Base-by-base conservation (phyloP, 2,797 vertebrate genomes). In the Leptatherina wallacei region DNA sequence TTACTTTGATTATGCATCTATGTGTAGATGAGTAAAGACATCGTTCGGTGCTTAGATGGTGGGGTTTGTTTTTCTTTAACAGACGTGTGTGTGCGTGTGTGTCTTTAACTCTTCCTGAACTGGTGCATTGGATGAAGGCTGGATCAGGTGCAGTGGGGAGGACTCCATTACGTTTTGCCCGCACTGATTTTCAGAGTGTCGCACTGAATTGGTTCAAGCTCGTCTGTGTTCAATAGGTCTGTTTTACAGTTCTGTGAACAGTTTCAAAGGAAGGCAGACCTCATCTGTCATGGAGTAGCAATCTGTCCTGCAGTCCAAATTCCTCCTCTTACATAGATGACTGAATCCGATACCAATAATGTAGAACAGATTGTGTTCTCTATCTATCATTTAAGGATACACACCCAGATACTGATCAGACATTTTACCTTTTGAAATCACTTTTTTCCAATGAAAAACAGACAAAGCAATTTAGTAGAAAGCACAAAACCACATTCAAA, bases 211-310 rank as follows among this genome's bases (percentile, higher is more conserved):
- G 91, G 89, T 90, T 92, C 90, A 90, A 91, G 87, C 88, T 85
- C 60, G 78, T 80, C 84, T 89, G 85, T 89, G 87, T 88, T 92
- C 91, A 90, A 91, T 90, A 82, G 89, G 80, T 89, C 85, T 88
- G 91, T 90, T 92, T 91, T 90, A 93, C 89, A 91, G 89, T 85
- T 70, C 86, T 82, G 79, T 91, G 90, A 91, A 84, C 90, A 88
- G 90, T 88, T 92, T 92, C 88, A 92, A 88, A 91, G 85, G 86
- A 44, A 87, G 87, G 88, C 76, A 85, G 81, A 91, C 85, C 87
- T 91, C 90, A 92, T 93, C 93, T 91, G 88, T 93, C 91, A 89
- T 66, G 75, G 77, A 85, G 83, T 77, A 88, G 90, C 90, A 89
- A 89, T 92, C 82, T 87, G 80, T 77, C 83, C 85, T 32, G 66